phyloP scores from a whole-genome alignment of 2,113 vertebrate species.

The Pionites leucogaster region DNA sequence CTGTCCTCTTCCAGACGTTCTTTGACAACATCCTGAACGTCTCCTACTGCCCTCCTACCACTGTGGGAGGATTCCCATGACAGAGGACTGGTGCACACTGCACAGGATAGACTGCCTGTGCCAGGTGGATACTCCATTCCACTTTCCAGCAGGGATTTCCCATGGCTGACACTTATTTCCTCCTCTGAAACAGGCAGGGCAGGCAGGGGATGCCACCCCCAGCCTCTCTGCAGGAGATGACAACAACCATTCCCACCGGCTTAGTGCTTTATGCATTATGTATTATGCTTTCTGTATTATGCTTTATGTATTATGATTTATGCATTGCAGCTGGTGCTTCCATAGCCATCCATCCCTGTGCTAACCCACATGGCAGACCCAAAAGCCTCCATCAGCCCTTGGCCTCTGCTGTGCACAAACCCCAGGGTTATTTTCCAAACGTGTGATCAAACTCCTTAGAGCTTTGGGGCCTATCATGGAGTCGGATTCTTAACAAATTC shows the following conservation, averaged over 20 bases:
- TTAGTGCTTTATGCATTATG: background rate
- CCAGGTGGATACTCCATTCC: background rate
- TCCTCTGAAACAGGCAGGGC: background rate
- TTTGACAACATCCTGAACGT: background rate
- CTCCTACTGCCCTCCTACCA: background rate
- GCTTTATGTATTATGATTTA: background rate
- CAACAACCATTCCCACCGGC: background rate
- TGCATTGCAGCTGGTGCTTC: background rate
- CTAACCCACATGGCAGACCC: too few species aligned
- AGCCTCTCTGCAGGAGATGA: background rate
- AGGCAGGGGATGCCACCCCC: background rate
- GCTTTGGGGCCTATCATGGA: background rate
- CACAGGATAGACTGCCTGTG: too few species aligned
- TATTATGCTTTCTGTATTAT: background rate
- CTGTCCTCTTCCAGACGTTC: background rate
- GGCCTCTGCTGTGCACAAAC: background rate
- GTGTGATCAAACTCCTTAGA: accelerated
- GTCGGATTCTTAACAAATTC: background rate
- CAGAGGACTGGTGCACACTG: too few species aligned
- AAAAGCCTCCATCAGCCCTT: background rate
- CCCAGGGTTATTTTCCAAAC: background rate
- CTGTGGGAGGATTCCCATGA: background rate
- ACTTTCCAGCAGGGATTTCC: background rate
- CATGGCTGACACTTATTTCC: background rate
- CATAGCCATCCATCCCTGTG: background rate